phyloP scores from a whole-genome alignment of 2,113 vertebrate genomes.

The Mormyrus iriodes region DNA sequence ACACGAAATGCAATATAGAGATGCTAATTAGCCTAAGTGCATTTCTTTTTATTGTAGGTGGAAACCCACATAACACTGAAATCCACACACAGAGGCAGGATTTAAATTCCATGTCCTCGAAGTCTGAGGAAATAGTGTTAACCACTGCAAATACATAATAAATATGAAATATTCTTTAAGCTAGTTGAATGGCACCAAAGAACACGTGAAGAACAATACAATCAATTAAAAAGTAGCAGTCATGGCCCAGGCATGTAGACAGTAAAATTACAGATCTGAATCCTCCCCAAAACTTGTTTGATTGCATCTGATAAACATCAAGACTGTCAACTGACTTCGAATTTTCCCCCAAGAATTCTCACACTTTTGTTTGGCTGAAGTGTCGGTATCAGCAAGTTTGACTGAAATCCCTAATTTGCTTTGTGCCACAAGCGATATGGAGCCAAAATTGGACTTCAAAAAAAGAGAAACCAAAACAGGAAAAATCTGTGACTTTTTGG shows the following conservation, averaged over 20 bases:
- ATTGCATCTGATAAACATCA: neutral
- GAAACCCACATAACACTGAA: neutral
- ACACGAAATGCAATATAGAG: neutral
- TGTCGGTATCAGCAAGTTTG: too few relatives aligned
- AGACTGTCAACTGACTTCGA: neutral
- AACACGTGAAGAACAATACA: neutral
- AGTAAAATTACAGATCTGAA: neutral
- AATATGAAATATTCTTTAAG: neutral
- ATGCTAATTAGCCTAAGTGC: neutral
- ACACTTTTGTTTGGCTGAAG: neutral
- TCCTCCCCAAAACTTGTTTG: neutral
- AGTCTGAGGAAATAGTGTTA: neutral
- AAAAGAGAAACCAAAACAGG: neutral
- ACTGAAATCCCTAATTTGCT: neutral
- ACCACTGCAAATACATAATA: neutral
- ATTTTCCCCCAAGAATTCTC: neutral
- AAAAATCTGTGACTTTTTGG: neutral
- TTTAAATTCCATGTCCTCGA: neutral
- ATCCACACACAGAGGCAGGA: neutral
- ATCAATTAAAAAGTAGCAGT: neutral
- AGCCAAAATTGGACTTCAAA: neutral
- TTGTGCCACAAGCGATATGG: neutral
- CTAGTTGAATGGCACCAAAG: neutral
- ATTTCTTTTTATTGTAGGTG: too few relatives aligned
- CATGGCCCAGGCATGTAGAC: neutral